These are phyloP conservation scores for Taphrorychus bicolor DNA, from an alignment of 2,888 invertebrate genomes.

Conservation along the genomic window DNA sequence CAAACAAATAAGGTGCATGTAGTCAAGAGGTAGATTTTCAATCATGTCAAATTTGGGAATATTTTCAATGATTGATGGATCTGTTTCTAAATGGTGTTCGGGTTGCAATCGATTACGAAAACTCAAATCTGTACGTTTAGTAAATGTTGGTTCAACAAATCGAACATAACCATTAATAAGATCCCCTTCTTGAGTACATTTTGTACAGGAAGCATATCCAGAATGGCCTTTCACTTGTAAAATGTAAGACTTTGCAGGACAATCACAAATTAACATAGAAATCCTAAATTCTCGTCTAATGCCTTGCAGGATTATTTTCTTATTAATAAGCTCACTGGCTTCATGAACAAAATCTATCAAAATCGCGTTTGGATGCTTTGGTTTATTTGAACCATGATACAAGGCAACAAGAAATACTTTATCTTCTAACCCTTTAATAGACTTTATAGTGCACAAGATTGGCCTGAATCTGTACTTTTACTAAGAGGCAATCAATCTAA, in stretches of 20 bases:
- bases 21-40: slow-evolving; percentile 36
- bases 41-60: slow-evolving; percentile 34
- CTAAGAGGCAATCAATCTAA: slow-evolving; percentile 34
- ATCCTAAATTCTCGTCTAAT: slow-evolving; percentile 5
- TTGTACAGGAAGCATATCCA: slow-evolving; percentile 31
- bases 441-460: slow-evolving; percentile 28
- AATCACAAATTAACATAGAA: slow-evolving; percentile 32
- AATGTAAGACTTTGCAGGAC: slow-evolving; percentile 35
- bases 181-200: slow-evolving; percentile 27
- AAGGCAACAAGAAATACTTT: slow-evolving; percentile 27
- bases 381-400: slow-evolving; percentile 33
- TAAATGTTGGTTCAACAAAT: slow-evolving; percentile 18
- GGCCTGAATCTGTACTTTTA: slow-evolving; percentile 36
- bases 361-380: slow-evolving; percentile 28
- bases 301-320: background rate
- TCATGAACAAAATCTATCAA: slow-evolving; percentile 31
- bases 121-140: slow-evolving; percentile 23
- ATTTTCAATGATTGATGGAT: slow-evolving; percentile 31
- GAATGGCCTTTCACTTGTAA: slow-evolving; percentile 31
- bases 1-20: slow-evolving; percentile 34
- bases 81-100: slow-evolving; percentile 37
- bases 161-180: slow-evolving; percentile 23
- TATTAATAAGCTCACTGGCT: slow-evolving; percentile 8
- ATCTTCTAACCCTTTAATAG: slow-evolving; percentile 24
- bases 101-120: slow-evolving; percentile 29